Conservation (phyloP, 2,797 vertebrate genomes). For the Varecia variegata region DNA sequence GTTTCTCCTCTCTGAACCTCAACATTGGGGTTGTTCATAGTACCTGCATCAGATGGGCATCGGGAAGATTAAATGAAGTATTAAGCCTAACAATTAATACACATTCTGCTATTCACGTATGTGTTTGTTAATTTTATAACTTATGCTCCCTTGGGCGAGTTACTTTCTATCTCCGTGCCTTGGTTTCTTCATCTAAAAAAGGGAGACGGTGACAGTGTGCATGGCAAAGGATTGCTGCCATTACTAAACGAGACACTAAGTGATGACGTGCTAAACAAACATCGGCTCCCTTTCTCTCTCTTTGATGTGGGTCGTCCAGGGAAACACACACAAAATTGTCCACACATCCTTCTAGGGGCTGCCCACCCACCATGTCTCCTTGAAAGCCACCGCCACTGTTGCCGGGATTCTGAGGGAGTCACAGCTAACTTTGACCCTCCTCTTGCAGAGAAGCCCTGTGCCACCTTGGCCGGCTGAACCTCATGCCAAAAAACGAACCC, state of each 20-base stretch:
- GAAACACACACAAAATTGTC: background rate
- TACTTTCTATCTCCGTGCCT: background rate
- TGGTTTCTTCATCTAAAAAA: background rate
- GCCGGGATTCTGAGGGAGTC: background rate
- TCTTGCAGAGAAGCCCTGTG: background rate
- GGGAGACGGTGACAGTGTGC: fast-evolving
- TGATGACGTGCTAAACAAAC: background rate
- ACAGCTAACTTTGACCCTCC: background rate
- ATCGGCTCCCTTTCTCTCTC: background rate
- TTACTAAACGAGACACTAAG: background rate
- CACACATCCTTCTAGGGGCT: background rate
- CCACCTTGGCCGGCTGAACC: background rate
- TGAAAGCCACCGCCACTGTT: fast-evolving
- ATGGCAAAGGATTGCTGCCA: fast-evolving
- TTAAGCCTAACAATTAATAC: background rate
- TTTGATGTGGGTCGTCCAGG: background rate
- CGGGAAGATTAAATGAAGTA: background rate
- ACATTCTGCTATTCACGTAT: fast-evolving
- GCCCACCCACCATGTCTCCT: background rate
- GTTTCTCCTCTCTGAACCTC: background rate
- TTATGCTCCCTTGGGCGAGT: background rate
- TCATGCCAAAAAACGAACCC: background rate
- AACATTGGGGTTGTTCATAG: background rate
- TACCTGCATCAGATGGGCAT: fast-evolving
- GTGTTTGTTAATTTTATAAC: background rate